Conservation (phyloP, 2,113 vertebrate species). For the Rissa tridactyla region DNA sequence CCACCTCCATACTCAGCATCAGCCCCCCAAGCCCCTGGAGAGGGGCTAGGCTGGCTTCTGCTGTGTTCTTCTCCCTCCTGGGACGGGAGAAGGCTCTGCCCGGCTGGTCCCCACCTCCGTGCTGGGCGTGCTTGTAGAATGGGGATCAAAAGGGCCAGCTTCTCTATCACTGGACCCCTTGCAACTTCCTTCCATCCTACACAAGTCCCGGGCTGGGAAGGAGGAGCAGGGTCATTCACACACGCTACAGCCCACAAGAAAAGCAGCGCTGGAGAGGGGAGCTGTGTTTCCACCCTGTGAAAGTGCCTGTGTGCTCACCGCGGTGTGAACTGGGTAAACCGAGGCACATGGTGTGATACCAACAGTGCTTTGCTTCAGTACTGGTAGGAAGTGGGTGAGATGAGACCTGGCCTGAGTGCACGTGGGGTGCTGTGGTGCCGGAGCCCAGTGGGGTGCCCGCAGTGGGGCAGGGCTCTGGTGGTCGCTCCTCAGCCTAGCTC, state of each 20-base stretch:
- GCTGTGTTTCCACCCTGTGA: not conserved
- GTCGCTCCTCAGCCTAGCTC: not conserved
- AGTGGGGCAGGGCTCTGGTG: fast-evolving
- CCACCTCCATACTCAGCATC: not conserved
- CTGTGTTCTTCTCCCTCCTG: not conserved
- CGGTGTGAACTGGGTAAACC: not conserved
- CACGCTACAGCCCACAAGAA: not conserved
- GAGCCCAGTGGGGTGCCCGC: fast-evolving
- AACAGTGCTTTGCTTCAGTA: not conserved
- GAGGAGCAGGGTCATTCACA: not conserved
- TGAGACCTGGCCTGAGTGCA: fast-evolving
- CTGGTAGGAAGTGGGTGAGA: not conserved
- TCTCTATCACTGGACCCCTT: not conserved
- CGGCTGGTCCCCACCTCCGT: fast-evolving
- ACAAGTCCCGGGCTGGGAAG: fast-evolving
- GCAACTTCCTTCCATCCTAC: not conserved
- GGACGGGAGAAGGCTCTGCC: not conserved
- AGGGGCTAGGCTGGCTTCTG: not conserved
- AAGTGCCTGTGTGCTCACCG: not conserved
- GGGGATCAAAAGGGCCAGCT: not conserved
- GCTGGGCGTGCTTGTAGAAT: not conserved
- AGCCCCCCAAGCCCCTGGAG: not conserved
- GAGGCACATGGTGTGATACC: fast-evolving
- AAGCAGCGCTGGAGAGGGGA: not conserved
- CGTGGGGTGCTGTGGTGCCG: not conserved